phyloP scores from a whole-genome alignment of 2,888 invertebrate species.

The Patella ulyssiponensis region DNA sequence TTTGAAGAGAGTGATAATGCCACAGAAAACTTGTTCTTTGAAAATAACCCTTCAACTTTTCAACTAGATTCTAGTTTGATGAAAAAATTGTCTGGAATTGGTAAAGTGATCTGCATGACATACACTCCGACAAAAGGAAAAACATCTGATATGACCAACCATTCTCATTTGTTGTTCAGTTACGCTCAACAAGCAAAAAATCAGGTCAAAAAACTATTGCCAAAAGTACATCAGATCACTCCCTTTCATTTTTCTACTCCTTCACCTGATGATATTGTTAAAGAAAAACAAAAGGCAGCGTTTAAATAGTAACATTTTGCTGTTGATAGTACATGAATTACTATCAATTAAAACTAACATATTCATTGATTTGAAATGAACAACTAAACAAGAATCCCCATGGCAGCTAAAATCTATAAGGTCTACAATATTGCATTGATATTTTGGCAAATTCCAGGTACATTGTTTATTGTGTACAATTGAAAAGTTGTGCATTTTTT shows the following conservation, averaged over 20 bases:
- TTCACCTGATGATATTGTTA: conserved; percentile 78
- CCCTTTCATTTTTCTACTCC: conserved; percentile 77
- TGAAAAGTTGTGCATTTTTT: no score
- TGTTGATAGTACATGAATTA: no score
- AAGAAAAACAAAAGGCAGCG: conserved; percentile 61
- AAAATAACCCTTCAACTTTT: background rate
- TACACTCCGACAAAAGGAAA: background rate
- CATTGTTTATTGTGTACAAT: no score
- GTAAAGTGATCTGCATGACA: conserved; percentile 41
- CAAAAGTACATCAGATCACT: conserved; percentile 33
- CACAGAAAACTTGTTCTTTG: background rate
- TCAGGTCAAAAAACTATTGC: conserved; percentile 12
- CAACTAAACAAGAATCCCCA: no score
- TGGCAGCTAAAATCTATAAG: no score
- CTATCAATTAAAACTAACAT: background rate
- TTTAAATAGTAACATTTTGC: conserved; percentile 40
- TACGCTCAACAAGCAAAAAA: conserved; percentile 43
- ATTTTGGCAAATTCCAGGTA: no score
- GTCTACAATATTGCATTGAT: no score
- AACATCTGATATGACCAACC: no score
- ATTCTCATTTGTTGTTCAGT: conserved; percentile 37
- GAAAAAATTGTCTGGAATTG: conserved; percentile 38
- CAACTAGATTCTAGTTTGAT: conserved; percentile 12
- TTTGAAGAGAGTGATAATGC: background rate
- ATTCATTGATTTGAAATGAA: background rate